Evolutionary conservation across 1,140 invertebrate genomes (phyloP).

Genomic region (Dendroctonus ponderosae): DNA sequence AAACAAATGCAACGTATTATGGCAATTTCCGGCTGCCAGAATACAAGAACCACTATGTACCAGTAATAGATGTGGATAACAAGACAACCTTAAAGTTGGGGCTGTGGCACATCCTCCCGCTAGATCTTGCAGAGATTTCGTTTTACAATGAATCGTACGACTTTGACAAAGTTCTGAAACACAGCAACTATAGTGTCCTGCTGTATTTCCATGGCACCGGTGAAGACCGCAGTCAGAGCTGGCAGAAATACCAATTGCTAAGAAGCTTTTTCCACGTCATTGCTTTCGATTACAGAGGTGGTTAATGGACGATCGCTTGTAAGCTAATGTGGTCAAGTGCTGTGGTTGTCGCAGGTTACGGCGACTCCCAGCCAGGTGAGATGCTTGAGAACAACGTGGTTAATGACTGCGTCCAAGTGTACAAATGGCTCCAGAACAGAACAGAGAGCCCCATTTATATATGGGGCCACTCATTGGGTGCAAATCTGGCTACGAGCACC

Average conservation of each 20-base stretch:
- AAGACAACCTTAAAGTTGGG: constrained; percentile 36
- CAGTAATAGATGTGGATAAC: constrained; percentile 32
- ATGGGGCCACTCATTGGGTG: constrained; percentile 48
- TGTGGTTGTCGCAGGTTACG: constrained; percentile 42
- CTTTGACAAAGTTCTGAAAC: constrained; percentile 37
- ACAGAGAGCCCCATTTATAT: constrained; percentile 42
- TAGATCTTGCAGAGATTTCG: constrained; percentile 30
- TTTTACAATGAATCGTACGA: constrained; percentile 32
- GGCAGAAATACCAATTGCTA: constrained; percentile 41
- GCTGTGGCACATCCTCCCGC: constrained; percentile 44
- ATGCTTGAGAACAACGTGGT: constrained; percentile 44
- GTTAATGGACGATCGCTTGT: constrained; percentile 6
- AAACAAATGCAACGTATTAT: constrained; percentile 34
- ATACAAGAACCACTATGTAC: constrained; percentile 41
- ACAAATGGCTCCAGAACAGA: constrained; percentile 39
- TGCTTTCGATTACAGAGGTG: constrained; percentile 86
- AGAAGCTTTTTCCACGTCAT: constrained; percentile 67
- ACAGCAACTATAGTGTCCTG: constrained; percentile 39
- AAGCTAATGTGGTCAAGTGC: constrained; percentile 8
- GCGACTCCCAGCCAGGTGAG: constrained; percentile 41
- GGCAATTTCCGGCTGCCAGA: constrained; percentile 35
- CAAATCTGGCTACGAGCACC: constrained; percentile 40
- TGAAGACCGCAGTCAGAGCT: constrained; percentile 39
- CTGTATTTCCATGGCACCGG: constrained; percentile 47
- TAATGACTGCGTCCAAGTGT: constrained; percentile 44